Percentiles rank a stretch among this genome's conserved stretches.
Evolutionary conservation across 2,888 invertebrate genomes (phyloP).

Genomic region (Brachypalpus laphriformis): DNA sequence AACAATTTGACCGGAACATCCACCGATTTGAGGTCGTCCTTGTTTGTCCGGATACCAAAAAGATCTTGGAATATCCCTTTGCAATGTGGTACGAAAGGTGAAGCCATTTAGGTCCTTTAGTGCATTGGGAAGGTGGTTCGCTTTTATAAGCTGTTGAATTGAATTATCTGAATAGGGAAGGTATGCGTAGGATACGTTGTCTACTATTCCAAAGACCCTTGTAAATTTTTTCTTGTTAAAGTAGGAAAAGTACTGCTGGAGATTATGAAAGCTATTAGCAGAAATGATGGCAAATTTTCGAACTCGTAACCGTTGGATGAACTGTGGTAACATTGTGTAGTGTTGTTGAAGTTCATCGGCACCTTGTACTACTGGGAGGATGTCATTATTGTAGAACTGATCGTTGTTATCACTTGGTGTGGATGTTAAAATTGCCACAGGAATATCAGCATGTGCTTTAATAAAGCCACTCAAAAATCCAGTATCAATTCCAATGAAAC

Average conservation of each 20-base stretch:
- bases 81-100: slow-evolving; percentile 11
- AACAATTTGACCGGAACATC: slow-evolving; percentile 17
- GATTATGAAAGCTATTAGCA: background rate
- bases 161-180: slow-evolving; percentile 26
- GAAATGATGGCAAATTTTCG: slow-evolving; percentile 12
- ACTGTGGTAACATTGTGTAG: background rate
- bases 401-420: background rate
- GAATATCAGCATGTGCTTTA: background rate
- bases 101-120: slow-evolving; percentile 37
- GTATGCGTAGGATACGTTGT: background rate
- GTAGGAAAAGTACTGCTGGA: background rate
- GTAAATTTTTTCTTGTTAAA: slow-evolving; percentile 21
- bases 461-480: slow-evolving; percentile 1
- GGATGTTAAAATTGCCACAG: background rate
- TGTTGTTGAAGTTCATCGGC: background rate
- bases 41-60: slow-evolving; percentile 16
- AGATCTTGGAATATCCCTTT: slow-evolving; percentile 15
- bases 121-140: background rate
- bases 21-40: background rate
- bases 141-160: background rate
- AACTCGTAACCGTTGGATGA: background rate
- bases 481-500: background rate
- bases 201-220: slow-evolving; percentile 34
- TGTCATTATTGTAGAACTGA: background rate
- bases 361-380: background rate